Evolutionary conservation across 2,797 vertebrate species (phyloP).

Genomic region (Nasua narica): DNA sequence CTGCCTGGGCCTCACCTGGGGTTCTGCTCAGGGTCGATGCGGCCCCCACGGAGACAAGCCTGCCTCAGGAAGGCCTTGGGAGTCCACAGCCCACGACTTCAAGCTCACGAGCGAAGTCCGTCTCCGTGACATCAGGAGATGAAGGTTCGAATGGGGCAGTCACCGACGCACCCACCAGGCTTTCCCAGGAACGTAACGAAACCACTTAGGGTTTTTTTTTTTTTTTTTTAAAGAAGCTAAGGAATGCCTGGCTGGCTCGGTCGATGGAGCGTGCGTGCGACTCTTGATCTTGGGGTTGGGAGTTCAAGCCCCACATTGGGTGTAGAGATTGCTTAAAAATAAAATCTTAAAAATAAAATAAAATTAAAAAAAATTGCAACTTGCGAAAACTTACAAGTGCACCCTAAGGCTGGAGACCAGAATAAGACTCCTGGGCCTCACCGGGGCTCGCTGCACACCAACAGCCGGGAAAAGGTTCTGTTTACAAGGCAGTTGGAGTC

Average conservation of each 20-base stretch:
- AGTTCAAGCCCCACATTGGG: not conserved
- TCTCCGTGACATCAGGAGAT: not conserved
- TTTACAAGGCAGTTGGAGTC: not conserved
- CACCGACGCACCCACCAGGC: not conserved
- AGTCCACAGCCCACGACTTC: accelerated
- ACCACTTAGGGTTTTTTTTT: not conserved
- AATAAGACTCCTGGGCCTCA: not conserved
- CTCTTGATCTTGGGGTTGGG: not conserved
- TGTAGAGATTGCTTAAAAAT: not conserved
- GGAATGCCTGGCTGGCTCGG: not conserved
- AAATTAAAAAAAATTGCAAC: not conserved
- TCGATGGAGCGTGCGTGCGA: not conserved
- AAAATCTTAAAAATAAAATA: not conserved
- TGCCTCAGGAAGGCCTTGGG: not conserved
- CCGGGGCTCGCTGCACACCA: not conserved
- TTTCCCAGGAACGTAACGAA: not conserved
- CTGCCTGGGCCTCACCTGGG: not conserved
- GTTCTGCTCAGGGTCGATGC: not conserved
- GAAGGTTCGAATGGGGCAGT: not conserved
- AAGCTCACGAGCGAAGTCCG: not conserved
- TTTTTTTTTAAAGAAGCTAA: not conserved
- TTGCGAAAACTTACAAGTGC: not conserved
- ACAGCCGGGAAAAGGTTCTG: not conserved
- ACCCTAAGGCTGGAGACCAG: not conserved
- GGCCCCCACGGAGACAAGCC: not conserved